Evolutionary conservation across 2,797 vertebrate genomes (phyloP).

Genomic region (Pogoniulus pusillus): DNA sequence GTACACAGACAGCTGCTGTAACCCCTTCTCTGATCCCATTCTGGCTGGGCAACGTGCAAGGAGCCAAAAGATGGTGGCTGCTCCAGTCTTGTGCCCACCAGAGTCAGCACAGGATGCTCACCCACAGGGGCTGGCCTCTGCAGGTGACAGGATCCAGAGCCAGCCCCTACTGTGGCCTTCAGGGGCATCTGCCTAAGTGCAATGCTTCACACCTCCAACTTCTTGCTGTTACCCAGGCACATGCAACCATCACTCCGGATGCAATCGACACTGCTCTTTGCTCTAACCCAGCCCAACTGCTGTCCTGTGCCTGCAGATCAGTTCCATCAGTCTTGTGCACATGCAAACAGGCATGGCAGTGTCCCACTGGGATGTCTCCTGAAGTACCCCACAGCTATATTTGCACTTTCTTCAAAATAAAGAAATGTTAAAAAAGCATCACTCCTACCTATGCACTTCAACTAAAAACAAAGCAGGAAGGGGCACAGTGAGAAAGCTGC

Average conservation of each 20-base stretch:
- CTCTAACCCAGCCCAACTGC: neutral
- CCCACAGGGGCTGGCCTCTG: too few relatives aligned
- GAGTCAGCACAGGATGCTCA: accelerated
- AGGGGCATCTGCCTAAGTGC: accelerated
- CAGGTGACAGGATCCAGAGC: neutral
- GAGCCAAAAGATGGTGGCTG: accelerated
- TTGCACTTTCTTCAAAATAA: neutral
- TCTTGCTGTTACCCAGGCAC: neutral
- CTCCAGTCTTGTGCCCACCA: neutral
- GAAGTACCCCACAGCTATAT: neutral
- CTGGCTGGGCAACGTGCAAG: accelerated
- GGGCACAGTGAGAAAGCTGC: neutral
- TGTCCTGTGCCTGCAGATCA: neutral
- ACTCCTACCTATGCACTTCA: neutral
- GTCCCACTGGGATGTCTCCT: neutral
- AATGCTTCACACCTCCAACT: neutral
- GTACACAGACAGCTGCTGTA: neutral
- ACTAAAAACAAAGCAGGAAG: neutral
- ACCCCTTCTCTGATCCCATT: neutral
- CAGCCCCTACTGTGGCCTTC: neutral
- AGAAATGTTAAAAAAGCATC: too few relatives aligned
- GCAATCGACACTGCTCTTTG: neutral
- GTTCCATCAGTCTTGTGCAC: neutral
- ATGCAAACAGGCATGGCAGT: neutral
- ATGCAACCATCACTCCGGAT: accelerated